Base-by-base conservation (phyloP, 2,888 invertebrate species). In the Plebejus anna region DNA sequence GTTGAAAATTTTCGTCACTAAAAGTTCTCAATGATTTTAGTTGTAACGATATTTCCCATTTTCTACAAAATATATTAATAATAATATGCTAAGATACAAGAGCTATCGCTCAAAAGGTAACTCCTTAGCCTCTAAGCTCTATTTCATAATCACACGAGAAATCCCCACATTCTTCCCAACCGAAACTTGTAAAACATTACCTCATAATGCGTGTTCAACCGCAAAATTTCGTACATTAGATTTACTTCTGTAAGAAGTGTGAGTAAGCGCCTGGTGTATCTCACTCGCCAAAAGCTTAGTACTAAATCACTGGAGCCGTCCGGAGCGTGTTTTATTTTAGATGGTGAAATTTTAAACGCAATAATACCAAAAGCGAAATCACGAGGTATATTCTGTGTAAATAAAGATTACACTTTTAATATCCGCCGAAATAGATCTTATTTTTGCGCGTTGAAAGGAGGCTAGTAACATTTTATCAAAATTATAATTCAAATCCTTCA, bases 211-310 rank as follows among this genome's bases (percentile, higher is more conserved):
- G 36, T 75, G 57, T 57, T 78, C 75, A 61, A 77, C 77, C 76
- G 61, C 75, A 77, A 78, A 80, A 72, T 78, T 79, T 75, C 76
- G 77, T 77, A 77, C 77, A 78, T 77, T 78, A 77, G 77, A 77
- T 79, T 79, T 79, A 79, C 78, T 81, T 78, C 79, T 77, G 78
- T 79, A 79, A 80, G 78, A 80, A 77, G 76, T 75, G 77, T 76
- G 81, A 78, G 79, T 79, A 79, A 78, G 78, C 82, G 85, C 83
- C 91, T 92, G 92, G 86, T 84, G 84, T 88, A 82, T 88, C 83
- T 93, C 92, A 91, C 86, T 92, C 90, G 82, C 80, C 88, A 83
- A 82, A 81, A 82, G 85, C 88, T 87, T 86, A 85, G 84, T 84
- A 86, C 84, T 92, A 91, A 92, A 92, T 92, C 90, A 90, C 88